Evolutionary conservation across 2,888 invertebrate genomes (phyloP).

Genomic region (Zele albiditarsus): DNA sequence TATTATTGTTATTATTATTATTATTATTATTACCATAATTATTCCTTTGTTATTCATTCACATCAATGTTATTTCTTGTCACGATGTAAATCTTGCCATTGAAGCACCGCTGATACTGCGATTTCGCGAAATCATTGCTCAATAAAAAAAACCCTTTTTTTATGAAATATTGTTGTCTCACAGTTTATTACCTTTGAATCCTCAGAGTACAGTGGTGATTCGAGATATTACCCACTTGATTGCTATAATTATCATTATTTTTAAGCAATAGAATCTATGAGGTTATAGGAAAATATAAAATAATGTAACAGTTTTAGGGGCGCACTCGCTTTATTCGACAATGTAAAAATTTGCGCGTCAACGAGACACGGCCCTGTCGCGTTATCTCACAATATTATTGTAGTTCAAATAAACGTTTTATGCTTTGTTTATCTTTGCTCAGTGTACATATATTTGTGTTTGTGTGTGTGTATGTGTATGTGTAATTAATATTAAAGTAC

Average conservation of each 20-base stretch:
- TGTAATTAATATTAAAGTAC: background rate
- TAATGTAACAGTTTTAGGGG: conserved; percentile 17
- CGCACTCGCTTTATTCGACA: conserved; percentile 49
- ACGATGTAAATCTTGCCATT: conserved; percentile 53
- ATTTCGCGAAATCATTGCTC: conserved; percentile 59
- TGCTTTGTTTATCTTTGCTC: conserved; percentile 33
- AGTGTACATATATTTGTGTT: conserved; percentile 16
- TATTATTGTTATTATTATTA: conserved; percentile 29
- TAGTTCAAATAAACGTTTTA: conserved; percentile 15
- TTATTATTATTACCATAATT: conserved; percentile 41
- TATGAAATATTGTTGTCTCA: conserved; percentile 18
- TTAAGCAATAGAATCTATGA: background rate
- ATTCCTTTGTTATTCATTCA: background rate
- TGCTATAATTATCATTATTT: background rate
- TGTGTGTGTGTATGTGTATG: background rate
- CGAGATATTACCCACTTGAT: background rate
- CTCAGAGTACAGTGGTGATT: background rate
- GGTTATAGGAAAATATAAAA: conserved; percentile 3
- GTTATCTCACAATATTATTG: background rate
- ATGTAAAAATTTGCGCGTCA: conserved; percentile 53
- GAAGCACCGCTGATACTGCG: conserved; percentile 48
- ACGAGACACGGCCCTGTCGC: conserved; percentile 31
- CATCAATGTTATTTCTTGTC: conserved; percentile 25
- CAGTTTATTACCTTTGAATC: background rate
- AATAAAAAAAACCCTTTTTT: conserved; percentile 62